Conservation (phyloP, 2,113 vertebrate genomes). For the Pelodiscus sinensis region DNA sequence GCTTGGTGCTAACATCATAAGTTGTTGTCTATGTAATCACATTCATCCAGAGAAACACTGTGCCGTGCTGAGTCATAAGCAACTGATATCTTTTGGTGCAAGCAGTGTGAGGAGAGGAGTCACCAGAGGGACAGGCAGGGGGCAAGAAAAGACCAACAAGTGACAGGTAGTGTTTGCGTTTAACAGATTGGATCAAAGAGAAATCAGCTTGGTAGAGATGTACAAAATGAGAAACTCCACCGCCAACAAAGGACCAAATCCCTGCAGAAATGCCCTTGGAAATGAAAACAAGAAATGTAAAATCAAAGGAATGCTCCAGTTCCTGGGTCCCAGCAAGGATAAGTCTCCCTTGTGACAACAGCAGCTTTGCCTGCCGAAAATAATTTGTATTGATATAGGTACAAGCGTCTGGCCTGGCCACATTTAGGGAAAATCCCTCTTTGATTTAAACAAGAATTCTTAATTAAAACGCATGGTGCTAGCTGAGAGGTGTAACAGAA, state of each 20-base stretch:
- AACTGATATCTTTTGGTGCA: too few relatives aligned
- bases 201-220: too few relatives aligned
- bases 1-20: accelerated
- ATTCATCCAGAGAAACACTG: background rate
- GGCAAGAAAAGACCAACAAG: background rate
- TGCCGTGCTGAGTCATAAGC: background rate
- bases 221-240: too few relatives aligned
- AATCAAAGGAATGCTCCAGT: too few relatives aligned
- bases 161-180: background rate
- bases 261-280: too few relatives aligned
- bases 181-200: too few relatives aligned
- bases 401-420: background rate
- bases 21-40: conserved; percentile 7
- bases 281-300: too few relatives aligned
- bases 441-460: background rate
- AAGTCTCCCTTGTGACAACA: background rate
- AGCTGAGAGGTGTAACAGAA: background rate
- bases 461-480: background rate
- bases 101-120: too few relatives aligned
- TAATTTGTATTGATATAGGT: background rate
- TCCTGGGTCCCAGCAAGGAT: background rate
- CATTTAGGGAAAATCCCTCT: background rate
- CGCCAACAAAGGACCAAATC: too few relatives aligned
- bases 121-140: too few relatives aligned
- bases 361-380: background rate